These are phyloP conservation scores for Dromaius novaehollandiae DNA, from an alignment of 2,113 vertebrate genomes.

Conservation along the genomic window DNA sequence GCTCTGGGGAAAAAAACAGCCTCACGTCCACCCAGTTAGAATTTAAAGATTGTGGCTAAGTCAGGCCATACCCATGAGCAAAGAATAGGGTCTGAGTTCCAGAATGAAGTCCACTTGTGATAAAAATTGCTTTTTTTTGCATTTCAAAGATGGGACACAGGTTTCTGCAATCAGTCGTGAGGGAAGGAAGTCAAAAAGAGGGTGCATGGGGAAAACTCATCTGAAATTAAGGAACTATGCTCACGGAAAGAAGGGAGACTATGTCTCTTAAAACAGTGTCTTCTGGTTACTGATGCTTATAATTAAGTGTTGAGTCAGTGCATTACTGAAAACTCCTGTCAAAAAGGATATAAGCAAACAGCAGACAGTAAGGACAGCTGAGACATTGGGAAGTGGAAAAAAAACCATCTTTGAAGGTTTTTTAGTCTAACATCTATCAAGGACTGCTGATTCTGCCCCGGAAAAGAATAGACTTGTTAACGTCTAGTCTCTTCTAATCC, in stretches of 20 bases:
- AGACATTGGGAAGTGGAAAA: not conserved
- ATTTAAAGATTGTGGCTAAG: not conserved
- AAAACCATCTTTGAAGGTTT: not conserved
- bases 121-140: not conserved
- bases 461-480: not conserved
- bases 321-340: not conserved
- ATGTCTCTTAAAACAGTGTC: fast-evolving
- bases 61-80: not conserved
- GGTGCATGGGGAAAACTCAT: not conserved
- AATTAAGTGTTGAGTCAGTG: not conserved
- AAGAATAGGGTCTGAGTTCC: not conserved
- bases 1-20: not conserved
- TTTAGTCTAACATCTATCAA: not conserved
- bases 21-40: not conserved
- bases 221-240: not conserved
- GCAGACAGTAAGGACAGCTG: not conserved
- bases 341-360: not conserved
- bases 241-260: not conserved
- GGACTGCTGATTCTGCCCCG: not conserved
- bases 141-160: not conserved
- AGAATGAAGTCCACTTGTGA: not conserved
- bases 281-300: not conserved
- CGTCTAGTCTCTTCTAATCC: not conserved
- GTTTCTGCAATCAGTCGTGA: not conserved
- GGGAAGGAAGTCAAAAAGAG: not conserved